phyloP scores from a whole-genome alignment of 2,888 invertebrate species.

The Eupeodes luniger region DNA sequence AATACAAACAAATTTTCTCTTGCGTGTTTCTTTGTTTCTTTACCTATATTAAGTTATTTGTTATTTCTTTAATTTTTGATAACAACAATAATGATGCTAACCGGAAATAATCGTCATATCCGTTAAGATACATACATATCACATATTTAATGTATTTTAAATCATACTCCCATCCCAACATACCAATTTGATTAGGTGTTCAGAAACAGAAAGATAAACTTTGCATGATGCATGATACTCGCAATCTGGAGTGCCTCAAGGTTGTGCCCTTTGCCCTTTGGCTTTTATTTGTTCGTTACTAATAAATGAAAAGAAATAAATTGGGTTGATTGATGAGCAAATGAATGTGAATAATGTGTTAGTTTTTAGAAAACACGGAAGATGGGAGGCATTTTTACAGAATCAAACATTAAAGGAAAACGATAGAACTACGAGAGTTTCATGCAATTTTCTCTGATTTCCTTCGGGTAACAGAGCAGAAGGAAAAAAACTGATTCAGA shows the following conservation, averaged over 20 bases:
- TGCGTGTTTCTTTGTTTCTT: slow-evolving; percentile 13
- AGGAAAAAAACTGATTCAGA: too few relatives aligned
- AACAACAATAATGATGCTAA: neutral
- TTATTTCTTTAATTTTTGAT: neutral
- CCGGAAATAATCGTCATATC: slow-evolving; percentile 37
- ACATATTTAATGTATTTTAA: neutral
- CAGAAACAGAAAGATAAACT: neutral
- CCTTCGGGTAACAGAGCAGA: too few relatives aligned
- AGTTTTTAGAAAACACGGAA: neutral
- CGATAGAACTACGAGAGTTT: too few relatives aligned
- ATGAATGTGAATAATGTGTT: neutral
- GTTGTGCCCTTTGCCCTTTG: slow-evolving; percentile 30
- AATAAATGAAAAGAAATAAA: neutral
- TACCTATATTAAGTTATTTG: neutral
- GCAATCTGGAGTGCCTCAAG: slow-evolving; percentile 28
- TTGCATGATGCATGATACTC: neutral
- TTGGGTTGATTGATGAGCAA: slow-evolving; percentile 23
- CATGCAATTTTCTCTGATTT: too few relatives aligned
- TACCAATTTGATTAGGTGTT: neutral
- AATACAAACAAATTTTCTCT: neutral
- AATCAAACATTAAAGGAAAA: too few relatives aligned
- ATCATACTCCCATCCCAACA: neutral
- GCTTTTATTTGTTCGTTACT: slow-evolving; percentile 6
- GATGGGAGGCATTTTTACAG: neutral
- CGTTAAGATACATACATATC: neutral